A percentile compares a stretch with the other conserved stretches of the same genome.
Conservation (phyloP, 2,797 vertebrate species). For the Syngnathus rostellatus region DNA sequence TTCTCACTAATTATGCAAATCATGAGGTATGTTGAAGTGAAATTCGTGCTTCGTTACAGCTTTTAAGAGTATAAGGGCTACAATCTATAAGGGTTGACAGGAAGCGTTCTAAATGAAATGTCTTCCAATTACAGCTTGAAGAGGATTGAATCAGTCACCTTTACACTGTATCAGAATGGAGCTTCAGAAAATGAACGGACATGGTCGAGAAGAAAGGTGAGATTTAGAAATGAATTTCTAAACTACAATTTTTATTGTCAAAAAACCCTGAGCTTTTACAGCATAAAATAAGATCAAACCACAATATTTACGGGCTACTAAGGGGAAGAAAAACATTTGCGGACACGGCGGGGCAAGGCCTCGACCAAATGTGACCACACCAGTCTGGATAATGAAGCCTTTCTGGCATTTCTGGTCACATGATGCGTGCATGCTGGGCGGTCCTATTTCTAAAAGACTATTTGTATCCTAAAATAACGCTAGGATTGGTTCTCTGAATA, state of each 20-base stretch:
- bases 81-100: not conserved
- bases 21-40: not conserved
- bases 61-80: not conserved
- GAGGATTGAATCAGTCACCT: slow-evolving; percentile 9
- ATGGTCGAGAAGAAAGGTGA: slow-evolving; percentile 61
- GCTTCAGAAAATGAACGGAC: slow-evolving; percentile 69
- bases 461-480: not conserved
- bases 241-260: not conserved
- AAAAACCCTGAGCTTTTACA: not conserved
- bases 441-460: not conserved
- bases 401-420: not conserved
- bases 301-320: not conserved
- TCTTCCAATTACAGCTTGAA: slow-evolving; percentile 15
- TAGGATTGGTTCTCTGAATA: not conserved
- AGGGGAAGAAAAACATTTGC: not conserved
- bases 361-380: not conserved
- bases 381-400: not conserved
- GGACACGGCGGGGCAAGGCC: not conserved
- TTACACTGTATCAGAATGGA: slow-evolving; percentile 52
- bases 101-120: not conserved
- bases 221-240: slow-evolving; percentile 8
- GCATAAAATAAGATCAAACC: not conserved
- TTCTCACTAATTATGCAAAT: no score
- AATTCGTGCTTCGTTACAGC: not conserved
- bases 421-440: not conserved